Evolutionary conservation across 2,797 vertebrate species (phyloP), one percentile per base, ranked within the genome.

Genomic region (Eremophila alpestris): DNA sequence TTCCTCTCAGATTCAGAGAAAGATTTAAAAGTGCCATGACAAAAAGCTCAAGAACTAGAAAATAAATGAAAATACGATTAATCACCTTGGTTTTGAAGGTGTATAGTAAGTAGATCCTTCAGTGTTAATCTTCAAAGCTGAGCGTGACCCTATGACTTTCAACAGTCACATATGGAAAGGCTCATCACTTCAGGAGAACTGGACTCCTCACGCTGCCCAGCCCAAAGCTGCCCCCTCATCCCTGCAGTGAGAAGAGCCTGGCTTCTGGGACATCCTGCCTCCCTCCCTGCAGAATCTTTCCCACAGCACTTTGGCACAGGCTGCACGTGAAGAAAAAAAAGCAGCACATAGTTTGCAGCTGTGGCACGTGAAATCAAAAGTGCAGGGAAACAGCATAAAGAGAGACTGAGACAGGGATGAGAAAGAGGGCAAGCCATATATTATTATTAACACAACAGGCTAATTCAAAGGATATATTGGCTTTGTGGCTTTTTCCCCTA

Each of bases 231-330:
- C 13, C 10, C 20, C 40, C 43, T 18, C 5, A 32, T 11, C 32
- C 16, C 14, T 10, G 12, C 43, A 32, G 32, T 3, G 36, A 62
- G 54, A 55, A 48, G 24, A 45, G 8, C 26, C 32, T 10, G 2
- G 27, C 11, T 70, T 55, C 69, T 2, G 1, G 38, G 21, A 49
- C 16, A 34, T 54, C 43, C 59, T 58, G 32, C 43, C 30, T 73
- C 9, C 43, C 36, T 67, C 5, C 40, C 51, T 52, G 9, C 29
- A 46, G 27, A 29, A 89, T 17, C 30, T 80, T 59, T 60, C 20
- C 14, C 62, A 46, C 13, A 17, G 32, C 43, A 49, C 5, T 30
- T 40, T 0, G 1, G 32, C 41, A 10, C 0, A 0, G 23, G 32
- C 26, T 62, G 23, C 69, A 43, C 0, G 1, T 3, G 15, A 16